Conservation (phyloP, 2,113 vertebrate species). For the Toxotes chatareus region DNA sequence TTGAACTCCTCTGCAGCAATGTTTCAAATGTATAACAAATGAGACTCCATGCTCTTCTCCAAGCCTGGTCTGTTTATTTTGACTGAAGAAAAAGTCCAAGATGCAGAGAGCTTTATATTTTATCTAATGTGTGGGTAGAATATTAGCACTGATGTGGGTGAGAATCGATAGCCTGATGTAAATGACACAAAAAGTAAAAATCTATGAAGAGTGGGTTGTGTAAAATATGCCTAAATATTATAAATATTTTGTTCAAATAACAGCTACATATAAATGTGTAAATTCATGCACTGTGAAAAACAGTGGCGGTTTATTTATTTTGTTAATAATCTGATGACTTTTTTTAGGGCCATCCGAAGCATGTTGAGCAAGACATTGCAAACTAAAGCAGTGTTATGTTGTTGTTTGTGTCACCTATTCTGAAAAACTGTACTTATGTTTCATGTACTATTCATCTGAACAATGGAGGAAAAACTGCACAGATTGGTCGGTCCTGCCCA, state of each 20-base stretch:
- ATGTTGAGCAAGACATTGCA: not conserved
- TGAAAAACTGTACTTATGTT: constrained; percentile 4
- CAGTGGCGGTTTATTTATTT: not conserved
- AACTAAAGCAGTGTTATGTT: not conserved
- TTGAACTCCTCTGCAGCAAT: constrained; percentile 26
- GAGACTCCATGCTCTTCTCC: not conserved
- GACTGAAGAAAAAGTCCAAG: not conserved
- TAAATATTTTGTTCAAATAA: not conserved
- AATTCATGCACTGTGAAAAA: not conserved
- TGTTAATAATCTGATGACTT: not conserved
- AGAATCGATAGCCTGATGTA: not conserved
- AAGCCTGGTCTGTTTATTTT: constrained; percentile 10
- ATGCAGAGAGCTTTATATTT: not conserved
- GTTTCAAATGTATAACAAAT: constrained; percentile 34
- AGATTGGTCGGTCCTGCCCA: constrained; percentile 13
- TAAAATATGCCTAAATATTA: not conserved
- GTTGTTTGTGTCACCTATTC: not conserved
- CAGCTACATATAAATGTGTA: not conserved
- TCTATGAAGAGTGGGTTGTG: not conserved
- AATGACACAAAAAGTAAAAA: not conserved
- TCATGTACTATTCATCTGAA: constrained; percentile 7
- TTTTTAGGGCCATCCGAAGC: not conserved
- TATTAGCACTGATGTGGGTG: not conserved
- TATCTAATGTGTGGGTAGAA: not conserved
- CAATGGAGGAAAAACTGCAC: constrained; percentile 23